These are phyloP conservation scores for Rostratula benghalensis DNA, from an alignment of 2,113 vertebrate genomes.

Conservation along the genomic window DNA sequence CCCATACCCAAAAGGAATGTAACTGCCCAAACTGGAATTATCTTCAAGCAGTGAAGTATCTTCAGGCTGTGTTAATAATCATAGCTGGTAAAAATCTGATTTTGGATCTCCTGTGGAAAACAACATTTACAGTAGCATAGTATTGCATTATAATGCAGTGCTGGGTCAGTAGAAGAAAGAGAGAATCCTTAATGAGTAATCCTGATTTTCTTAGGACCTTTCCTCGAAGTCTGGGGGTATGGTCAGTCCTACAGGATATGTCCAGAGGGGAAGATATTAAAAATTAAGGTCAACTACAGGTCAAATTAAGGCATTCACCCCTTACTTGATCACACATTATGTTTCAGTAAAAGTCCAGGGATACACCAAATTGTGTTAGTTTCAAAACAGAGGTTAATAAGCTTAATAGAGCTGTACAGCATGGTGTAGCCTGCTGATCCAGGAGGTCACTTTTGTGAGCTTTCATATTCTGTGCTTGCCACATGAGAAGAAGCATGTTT, in stretches of 20 bases:
- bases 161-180: background rate
- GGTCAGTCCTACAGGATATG: background rate
- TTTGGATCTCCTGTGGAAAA: constrained; percentile 15
- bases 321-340: background rate
- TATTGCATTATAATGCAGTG: no score
- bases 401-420: background rate
- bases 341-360: background rate
- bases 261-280: background rate
- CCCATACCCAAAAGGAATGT: background rate
- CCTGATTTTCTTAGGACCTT: background rate
- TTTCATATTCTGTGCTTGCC: background rate
- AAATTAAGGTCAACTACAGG: background rate
- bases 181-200: background rate
- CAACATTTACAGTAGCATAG: background rate
- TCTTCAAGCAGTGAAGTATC: background rate
- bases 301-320: background rate
- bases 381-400: background rate
- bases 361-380: background rate
- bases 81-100: constrained; percentile 31
- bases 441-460: background rate
- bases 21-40: background rate
- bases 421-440: background rate
- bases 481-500: background rate
- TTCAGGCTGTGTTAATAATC: background rate
- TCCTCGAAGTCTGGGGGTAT: background rate